phyloP scores from a whole-genome alignment of 2,888 invertebrate genomes.

The Brenthis ino region DNA sequence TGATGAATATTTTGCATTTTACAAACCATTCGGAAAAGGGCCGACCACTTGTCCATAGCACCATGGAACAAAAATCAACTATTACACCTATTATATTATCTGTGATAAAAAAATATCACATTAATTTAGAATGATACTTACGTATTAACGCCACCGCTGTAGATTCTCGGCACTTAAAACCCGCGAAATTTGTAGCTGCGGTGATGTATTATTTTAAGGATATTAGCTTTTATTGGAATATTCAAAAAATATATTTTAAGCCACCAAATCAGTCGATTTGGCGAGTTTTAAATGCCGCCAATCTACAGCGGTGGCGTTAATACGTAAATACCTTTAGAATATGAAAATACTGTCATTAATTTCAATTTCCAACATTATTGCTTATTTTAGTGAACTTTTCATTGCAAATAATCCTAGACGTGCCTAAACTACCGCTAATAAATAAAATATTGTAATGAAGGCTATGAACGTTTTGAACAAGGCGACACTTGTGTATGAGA shows the following conservation, averaged over 20 bases:
- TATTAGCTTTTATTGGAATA: too few species aligned
- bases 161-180: too few species aligned
- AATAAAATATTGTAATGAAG: slow-evolving; percentile 48
- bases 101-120: slow-evolving; percentile 75
- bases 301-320: too few species aligned
- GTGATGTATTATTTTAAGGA: too few species aligned
- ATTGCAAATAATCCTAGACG: slow-evolving; percentile 63
- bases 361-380: slow-evolving; percentile 62
- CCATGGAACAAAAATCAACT: slow-evolving; percentile 22
- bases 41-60: slow-evolving; percentile 19
- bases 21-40: not conserved
- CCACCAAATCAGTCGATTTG: too few species aligned
- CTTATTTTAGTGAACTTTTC: slow-evolving; percentile 57
- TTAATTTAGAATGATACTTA: slow-evolving; percentile 52
- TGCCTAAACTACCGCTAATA: slow-evolving; percentile 71
- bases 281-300: too few species aligned
- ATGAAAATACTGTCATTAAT: slow-evolving; percentile 65
- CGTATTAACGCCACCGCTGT: too few species aligned
- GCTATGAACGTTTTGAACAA: slow-evolving; percentile 4
- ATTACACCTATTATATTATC: slow-evolving; percentile 10
- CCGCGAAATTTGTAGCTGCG: too few species aligned
- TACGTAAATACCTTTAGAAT: slow-evolving; percentile 47
- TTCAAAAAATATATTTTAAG: too few species aligned
- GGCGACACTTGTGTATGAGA: not conserved
- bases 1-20: not conserved